phyloP scores from a whole-genome alignment of 2,113 vertebrate genomes.

The Beaufortia kweichowensis region DNA sequence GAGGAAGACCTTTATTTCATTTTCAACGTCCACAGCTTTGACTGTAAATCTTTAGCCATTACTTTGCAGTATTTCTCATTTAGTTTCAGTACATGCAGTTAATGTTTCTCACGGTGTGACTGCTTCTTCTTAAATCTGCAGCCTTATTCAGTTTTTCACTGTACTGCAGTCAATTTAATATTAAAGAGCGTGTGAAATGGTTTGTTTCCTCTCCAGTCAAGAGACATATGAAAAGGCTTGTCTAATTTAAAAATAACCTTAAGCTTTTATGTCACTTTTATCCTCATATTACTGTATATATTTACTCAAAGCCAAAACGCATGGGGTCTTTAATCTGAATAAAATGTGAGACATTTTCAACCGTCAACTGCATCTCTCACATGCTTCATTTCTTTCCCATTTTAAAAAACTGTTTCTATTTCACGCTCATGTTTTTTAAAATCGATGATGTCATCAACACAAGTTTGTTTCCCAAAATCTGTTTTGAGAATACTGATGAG shows the following conservation, averaged over 20 bases:
- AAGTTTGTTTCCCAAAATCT: neutral
- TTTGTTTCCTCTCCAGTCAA: too few species aligned
- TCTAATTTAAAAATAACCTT: too few species aligned
- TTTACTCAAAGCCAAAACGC: neutral
- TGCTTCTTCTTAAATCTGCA: neutral
- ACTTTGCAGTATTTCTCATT: neutral
- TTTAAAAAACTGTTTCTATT: too few species aligned
- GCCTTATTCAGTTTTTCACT: neutral
- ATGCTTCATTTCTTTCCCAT: too few species aligned
- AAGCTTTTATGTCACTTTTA: neutral
- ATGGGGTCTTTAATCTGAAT: too few species aligned
- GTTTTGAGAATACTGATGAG: conserved; percentile 4
- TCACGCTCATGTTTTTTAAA: neutral
- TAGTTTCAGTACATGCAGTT: neutral
- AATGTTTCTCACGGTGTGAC: neutral
- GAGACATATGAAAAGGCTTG: too few species aligned
- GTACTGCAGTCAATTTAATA: neutral
- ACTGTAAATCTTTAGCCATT: conserved; percentile 6
- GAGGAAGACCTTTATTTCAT: conserved; percentile 37
- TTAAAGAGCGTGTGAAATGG: too few species aligned
- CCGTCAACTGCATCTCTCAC: too few species aligned
- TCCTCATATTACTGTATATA: too few species aligned
- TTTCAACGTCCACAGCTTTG: conserved; percentile 13
- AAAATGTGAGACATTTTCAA: too few species aligned
- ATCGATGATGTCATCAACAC: neutral